These are phyloP conservation scores for Typhlichthys subterraneus DNA, from an alignment of 2,797 vertebrate genomes.

Conservation along the genomic window DNA sequence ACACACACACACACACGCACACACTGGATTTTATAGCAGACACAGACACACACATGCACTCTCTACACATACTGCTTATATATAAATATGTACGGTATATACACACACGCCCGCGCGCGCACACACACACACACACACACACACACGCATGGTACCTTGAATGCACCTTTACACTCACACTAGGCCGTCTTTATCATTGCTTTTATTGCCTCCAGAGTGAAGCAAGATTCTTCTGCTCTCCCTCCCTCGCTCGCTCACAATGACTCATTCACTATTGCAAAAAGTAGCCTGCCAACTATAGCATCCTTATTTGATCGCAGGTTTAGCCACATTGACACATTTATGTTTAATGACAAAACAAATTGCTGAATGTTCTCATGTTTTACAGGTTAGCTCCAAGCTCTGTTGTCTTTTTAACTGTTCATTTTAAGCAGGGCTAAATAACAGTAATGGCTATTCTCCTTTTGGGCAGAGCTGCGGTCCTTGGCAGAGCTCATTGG, in stretches of 20 bases:
- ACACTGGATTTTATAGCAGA: conserved; percentile 6
- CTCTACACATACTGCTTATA: background rate
- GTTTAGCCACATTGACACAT: no score
- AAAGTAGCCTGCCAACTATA: background rate
- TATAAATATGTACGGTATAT: background rate
- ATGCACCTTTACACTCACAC: conserved; percentile 27
- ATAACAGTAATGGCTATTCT: background rate
- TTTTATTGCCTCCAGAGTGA: conserved; percentile 55
- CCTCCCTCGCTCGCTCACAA: conserved; percentile 21
- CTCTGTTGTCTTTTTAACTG: no score
- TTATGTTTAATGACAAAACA: no score
- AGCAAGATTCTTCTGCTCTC: conserved; percentile 9
- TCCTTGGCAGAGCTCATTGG: conserved; percentile 89
- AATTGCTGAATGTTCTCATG: no score
- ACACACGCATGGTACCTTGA: conserved; percentile 14
- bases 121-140: conserved; percentile 18
- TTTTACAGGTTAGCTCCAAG: no score
- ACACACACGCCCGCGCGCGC: conserved; percentile 2
- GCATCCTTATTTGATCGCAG: conserved; percentile 9
- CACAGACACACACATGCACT: conserved; percentile 1
- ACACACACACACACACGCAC: background rate
- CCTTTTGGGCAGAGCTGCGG: conserved; percentile 78
- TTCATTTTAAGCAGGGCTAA: no score
- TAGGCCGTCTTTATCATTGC: conserved; percentile 34
- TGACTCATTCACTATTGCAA: conserved; percentile 47